Base-by-base conservation (phyloP, 2,888 invertebrate species). In the Endomychus coccineus region DNA sequence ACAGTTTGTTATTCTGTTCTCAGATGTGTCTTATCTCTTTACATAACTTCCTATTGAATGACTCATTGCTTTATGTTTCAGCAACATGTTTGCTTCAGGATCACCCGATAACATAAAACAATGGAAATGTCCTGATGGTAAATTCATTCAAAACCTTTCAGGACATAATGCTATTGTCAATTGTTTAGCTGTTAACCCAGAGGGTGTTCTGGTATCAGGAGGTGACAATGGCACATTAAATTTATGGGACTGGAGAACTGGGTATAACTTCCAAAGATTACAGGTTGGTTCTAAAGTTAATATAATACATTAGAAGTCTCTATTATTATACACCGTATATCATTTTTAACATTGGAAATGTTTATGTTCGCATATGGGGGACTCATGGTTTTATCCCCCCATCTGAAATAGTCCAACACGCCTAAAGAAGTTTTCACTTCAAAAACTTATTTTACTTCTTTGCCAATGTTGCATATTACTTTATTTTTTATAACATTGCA, bases 51-150 rank as follows among this genome's bases (percentile, higher is more conserved):
- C n/a, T n/a, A n/a, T n/a, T n/a, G n/a, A n/a, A 19, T 7, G n/a
- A n/a, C n/a, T n/a, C n/a, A n/a, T n/a, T n/a, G n/a, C n/a, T 10
- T 39, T 30, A 35, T 31, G 38, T 52, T 58, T 22, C 51, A 76
- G 75, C 43, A 79, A 96, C 64, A 94, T 94, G 74, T 97, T 99
- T 67, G 97, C 91, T 0, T 95, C 95, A 0, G 98, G 91, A 0
- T 95, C 96, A 0, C 95, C 98, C 0, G 97, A 98, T 62, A 97
- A 98, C 61, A 91, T 99, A 45, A 98, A 98, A 61, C 95, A 97
- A 61, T 98, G 98, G 98, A 90, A 88, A 62, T 95, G 95, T 58
- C 97, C 96, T 0, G 92, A 97, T 53, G 94, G 97, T 2, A 88
- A 89, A 59, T 98, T 98, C 59, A 83, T 97, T 36, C 97, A 97